Percentiles rank a stretch among this genome's conserved stretches.
phyloP scores from a whole-genome alignment of 2,797 vertebrate genomes.

The Cheracebus regulus region DNA sequence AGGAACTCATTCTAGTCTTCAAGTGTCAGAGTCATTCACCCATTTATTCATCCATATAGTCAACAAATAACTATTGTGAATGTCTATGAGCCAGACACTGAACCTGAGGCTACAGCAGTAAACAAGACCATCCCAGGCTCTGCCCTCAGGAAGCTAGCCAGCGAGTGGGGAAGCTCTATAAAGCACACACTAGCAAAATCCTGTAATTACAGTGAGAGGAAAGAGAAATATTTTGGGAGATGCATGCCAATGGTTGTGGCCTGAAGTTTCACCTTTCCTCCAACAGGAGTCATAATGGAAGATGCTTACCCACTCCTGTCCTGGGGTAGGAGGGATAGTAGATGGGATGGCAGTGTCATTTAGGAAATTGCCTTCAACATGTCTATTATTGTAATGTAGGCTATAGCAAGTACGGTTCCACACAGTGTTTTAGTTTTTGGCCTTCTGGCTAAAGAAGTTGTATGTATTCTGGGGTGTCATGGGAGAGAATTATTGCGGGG shows the following conservation, averaged over 20 bases:
- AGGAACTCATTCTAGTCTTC: background rate
- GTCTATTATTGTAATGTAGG: background rate
- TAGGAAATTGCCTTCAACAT: background rate
- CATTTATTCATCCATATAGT: background rate
- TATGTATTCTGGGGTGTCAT: background rate
- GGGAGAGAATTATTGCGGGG: background rate
- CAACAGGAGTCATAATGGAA: background rate
- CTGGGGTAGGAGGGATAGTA: background rate
- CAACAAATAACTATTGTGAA: background rate
- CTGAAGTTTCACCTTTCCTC: background rate
- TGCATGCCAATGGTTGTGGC: fast-evolving
- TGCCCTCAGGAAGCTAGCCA: background rate
- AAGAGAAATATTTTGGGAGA: background rate
- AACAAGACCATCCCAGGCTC: background rate
- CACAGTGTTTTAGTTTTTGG: background rate
- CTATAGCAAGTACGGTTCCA: background rate
- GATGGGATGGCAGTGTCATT: background rate
- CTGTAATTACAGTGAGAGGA: background rate
- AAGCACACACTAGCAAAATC: background rate
- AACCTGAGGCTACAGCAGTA: background rate
- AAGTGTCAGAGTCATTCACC: background rate
- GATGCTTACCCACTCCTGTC: no score
- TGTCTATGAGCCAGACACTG: background rate
- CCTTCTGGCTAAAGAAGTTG: background rate
- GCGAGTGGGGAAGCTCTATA: background rate